Base-by-base conservation (phyloP, 2,888 invertebrate species). In the Amphipyra tragopoginis region DNA sequence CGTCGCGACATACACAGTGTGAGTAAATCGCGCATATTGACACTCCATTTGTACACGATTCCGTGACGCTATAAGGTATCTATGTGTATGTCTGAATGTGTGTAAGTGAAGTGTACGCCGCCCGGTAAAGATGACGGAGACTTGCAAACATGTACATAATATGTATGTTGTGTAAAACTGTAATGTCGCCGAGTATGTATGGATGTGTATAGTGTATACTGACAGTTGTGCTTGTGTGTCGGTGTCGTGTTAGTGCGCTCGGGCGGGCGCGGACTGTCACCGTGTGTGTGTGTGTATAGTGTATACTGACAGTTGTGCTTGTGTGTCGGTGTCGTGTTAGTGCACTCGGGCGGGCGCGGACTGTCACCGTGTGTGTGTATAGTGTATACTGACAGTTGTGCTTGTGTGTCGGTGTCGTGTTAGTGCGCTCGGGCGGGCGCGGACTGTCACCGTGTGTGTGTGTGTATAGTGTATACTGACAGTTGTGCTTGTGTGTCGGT, bases 351-450 rank as follows among this genome's bases (percentile, higher is more conserved):
- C 10, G 36, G 36, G 10, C 1, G 36, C 7, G 10, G 10, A 36
- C 10, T 1, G 36, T 11, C 36, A 42, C 2, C 0, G 7, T 40
- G 11, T 14, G 40, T 60, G n/a, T 44, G 39, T 33, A 33, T 33
- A 33, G 13, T 57, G 71, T 66, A 54, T 86, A 91, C 93, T 85
- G 77, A 93, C 93, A 93, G 82, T 88, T 80, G 54, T 80, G 78
- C 38, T 78, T 75, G 38, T 80, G 84, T 60, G 84, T 96, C 96
- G 0, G 95, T 94, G 83, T 96, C 96, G 86, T 21, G 2, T 1
- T 1, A 2, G 21, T 21, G 21, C 33, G 33, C n/a, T 4, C 4
- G n/a, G 0, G 39, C 0, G n/a, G 39, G n/a, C 0, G 39, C 21
- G n/a, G n/a, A 39, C 39, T 13, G 39, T 7, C 13, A 5, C 39